A percentile compares a stretch with the other conserved stretches of the same genome.
phyloP scores from a whole-genome alignment of 2,797 vertebrate species.

The Sparidentex hasta region DNA sequence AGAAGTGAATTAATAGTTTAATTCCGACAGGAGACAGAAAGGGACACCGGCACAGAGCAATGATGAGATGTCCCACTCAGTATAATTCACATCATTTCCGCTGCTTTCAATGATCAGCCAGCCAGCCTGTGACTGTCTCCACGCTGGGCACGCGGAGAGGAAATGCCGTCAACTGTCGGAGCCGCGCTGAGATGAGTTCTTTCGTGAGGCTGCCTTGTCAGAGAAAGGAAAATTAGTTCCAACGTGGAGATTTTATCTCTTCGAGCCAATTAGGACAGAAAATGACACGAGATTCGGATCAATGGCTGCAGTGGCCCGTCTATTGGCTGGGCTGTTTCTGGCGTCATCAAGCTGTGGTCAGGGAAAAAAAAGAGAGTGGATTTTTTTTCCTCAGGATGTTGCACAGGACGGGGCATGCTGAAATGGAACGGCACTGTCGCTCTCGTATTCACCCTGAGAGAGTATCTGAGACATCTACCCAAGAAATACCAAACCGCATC shows the following conservation, averaged over 20 bases:
- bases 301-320: conserved; percentile 22
- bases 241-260: conserved; percentile 46
- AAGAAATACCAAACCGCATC: background rate
- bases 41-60: background rate
- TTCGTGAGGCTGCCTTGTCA: background rate
- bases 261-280: conserved; percentile 22
- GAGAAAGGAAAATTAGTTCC: conserved; percentile 3
- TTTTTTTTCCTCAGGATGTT: conserved; percentile 34
- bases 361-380: conserved; percentile 46
- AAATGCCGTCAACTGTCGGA: conserved; percentile 28
- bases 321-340: conserved; percentile 26
- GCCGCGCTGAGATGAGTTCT: conserved; percentile 4
- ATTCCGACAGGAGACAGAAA: conserved; percentile 13
- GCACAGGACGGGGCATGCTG: conserved; percentile 7
- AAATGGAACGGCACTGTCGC: conserved; percentile 24
- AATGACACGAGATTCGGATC: conserved; percentile 9
- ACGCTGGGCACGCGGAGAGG: background rate
- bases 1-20: background rate
- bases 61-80: background rate
- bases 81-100: conserved; percentile 8
- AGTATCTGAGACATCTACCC: background rate
- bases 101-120: conserved; percentile 24
- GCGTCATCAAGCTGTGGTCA: conserved; percentile 45
- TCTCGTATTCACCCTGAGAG: background rate
- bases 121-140: conserved; percentile 10